A percentile compares a stretch with the other conserved stretches of the same genome.
Evolutionary conservation across 1,140 invertebrate species (phyloP).

Genomic region (Apis mellifera): Amel_HAv3.1 CM009934.2:13190001-13190500

Average conservation of each 20-base stretch:
- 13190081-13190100: not conserved
- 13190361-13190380: constrained; percentile 5
- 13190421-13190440: constrained; percentile 22
- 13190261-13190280: no score
- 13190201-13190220: no score
- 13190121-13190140: no score
- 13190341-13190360: not conserved
- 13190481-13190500: not conserved
- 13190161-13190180: no score
- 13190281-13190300: no score
- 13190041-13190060: constrained; percentile 18
- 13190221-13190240: no score
- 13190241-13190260: no score
- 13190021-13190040: not conserved
- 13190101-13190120: no score
- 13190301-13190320: not conserved
- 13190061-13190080: not conserved
- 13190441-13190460: not conserved
- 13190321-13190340: not conserved
- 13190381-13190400: constrained; percentile 15
- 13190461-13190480: not conserved
- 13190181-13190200: no score
- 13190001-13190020: not conserved
- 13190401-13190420: not conserved
- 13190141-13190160: no score